Evolutionary conservation across 2,888 invertebrate genomes (phyloP), one percentile per base, ranked within the genome.

Genomic region (Andrena marginata): DNA sequence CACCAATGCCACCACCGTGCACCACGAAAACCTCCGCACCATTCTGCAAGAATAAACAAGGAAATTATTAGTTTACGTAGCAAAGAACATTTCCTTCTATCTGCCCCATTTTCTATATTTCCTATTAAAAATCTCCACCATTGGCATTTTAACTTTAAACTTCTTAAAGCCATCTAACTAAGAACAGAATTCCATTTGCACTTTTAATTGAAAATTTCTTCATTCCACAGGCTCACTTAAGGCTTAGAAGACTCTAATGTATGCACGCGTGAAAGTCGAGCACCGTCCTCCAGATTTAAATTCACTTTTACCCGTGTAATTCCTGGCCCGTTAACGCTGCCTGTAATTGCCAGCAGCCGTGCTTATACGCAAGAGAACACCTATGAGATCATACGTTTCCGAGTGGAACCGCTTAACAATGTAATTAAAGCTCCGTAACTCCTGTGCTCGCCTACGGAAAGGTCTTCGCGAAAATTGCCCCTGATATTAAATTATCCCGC

Each of bases 1-100:
- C 85, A 90, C 82, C 64, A 92, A 78, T 76, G 90, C 84, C 77
- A 83, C 86, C 79, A 81, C 81, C 86, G 82, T 82, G 81, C 87
- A 88, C 88, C 91, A 90, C 78, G 85, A 87, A 85, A 86, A 87
- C 85, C 90, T 86, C 87, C 91, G 85, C 87, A 84, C 87, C 92
- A 92, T 92, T 90, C 92, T 92, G 87, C 54, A 80, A 86, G 65
- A 63, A 68, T 54, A 64, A 26, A 59, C 3, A 31, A 63, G 7
- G 35, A 62, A 26, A 16, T 16, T 62, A n/a, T 10, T 56, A 77
- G 67, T 20, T 8, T 54, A 31, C 2, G n/a, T n/a, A 16, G 8
- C 4, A 16, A 42, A 42, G 16, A 16, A 16, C 13, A 16, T 42
- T 42, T 16, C 42, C 0, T 16, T 2, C 5, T 16, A 13, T 51